Evolutionary conservation across 2,888 invertebrate species (phyloP), one percentile per base, ranked within the genome.

Genomic region (Bombyx huttoni): DNA sequence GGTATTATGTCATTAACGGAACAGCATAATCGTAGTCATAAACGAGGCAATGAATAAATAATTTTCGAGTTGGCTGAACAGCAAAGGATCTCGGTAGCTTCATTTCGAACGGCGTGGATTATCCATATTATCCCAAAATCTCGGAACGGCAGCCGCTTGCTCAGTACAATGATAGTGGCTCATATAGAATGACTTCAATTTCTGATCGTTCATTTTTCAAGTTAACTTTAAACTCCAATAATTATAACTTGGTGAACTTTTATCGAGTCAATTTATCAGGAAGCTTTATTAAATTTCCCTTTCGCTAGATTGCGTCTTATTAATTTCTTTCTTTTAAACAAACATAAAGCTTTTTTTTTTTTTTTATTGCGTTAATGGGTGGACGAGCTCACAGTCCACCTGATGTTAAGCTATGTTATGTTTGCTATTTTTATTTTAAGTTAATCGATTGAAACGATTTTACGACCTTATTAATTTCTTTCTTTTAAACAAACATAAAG

Each of bases 91-190:
- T 67, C 67, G 70, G 70, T 68, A 68, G 78, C 78, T 72, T 80
- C 81, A 78, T 81, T 78, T 71, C 71, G 69, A 77, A 75, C 78
- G 67, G 62, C 70, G 64, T 60, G 80, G 83, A 81, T 83, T 77
- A 82, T 82, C 83, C 82, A 81, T 78, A 83, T 82, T 82, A 83
- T 81, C 81, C 79, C 65, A 76, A 81, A 82, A 80, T 81, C 82
- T 81, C 71, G 63, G 67, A 77, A 70, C 71, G 70, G 68, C 78
- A 80, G 73, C 70, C 69, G 68, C 64, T 65, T 69, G 64, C 71
- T 58, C 59, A 69, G 67, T 70, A 76, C 73, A 73, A 74, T 72
- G 75, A 81, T 78, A 72, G 70, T 56, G 62, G 71, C 70, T 77
- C 74, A 73, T 75, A 75, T 69, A 76, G 77, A 81, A 79, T 75